These are phyloP conservation scores for Holothuria leucospilota DNA, from an alignment of 53 echinoderm and acorn worm species.

Conservation along the genomic window DNA sequence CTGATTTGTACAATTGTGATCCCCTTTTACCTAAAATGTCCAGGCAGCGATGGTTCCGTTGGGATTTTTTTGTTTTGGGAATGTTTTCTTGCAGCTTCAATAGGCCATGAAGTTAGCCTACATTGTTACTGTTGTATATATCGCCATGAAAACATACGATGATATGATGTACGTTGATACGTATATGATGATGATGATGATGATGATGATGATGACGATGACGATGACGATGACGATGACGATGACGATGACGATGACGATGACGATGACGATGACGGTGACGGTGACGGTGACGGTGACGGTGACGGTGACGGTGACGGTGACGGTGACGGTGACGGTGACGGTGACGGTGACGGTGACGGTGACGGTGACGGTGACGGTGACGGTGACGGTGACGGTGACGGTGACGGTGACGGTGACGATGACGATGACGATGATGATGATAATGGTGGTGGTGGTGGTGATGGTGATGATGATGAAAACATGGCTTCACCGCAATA, in stretches of 20 bases:
- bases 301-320: not conserved
- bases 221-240: not conserved
- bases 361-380: not conserved
- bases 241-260: not conserved
- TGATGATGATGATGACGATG: slow-evolving; percentile 3
- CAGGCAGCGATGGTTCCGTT: no score
- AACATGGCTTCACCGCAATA: no score
- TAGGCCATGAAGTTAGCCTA: no score
- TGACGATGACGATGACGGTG: not conserved
- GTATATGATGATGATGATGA: no score
- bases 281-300: not conserved
- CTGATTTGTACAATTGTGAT: no score
- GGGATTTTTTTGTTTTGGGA: no score
- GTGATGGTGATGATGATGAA: not conserved
- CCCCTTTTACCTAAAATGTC: no score
- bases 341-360: not conserved
- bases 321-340: not conserved
- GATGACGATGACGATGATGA: not conserved
- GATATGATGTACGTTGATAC: no score
- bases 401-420: not conserved
- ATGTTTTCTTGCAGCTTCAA: no score
- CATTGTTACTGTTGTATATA: no score
- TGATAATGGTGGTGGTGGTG: not conserved
- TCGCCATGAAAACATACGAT: no score
- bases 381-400: not conserved